Percentiles rank a stretch among this genome's conserved stretches.
These are phyloP conservation scores for Elephantulus edwardii DNA, from an alignment of 2,113 vertebrate species.

Conservation along the genomic window DNA sequence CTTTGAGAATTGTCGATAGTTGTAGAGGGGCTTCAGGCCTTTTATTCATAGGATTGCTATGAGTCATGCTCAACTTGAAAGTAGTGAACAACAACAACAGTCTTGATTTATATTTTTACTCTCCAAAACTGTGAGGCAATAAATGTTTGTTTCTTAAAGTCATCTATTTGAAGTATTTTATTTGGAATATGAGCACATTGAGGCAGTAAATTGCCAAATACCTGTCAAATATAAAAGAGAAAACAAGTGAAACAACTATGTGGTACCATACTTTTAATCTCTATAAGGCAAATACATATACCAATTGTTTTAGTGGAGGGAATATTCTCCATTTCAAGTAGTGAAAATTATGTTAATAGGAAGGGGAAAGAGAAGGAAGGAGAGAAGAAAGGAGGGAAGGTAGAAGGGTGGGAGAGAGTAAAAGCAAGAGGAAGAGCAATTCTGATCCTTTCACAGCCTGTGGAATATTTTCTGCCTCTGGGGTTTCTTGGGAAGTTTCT, in stretches of 20 bases:
- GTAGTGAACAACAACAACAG: too few species aligned
- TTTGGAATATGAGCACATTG: neutral
- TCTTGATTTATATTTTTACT: neutral
- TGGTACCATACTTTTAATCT: too few species aligned
- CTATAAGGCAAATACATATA: neutral
- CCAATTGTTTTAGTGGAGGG: neutral
- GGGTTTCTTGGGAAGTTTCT: too few species aligned
- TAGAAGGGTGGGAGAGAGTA: neutral
- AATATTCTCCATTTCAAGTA: neutral
- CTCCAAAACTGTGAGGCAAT: neutral
- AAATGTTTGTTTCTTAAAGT: neutral
- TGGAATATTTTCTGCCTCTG: too few species aligned
- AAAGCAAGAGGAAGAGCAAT: neutral
- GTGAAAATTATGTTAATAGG: neutral
- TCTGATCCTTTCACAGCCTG: too few species aligned
- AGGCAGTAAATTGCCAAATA: neutral
- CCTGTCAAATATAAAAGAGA: neutral
- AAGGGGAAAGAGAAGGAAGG: too few species aligned
- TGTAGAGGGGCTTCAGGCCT: too few species aligned
- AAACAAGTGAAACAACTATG: neutral
- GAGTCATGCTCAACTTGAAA: too few species aligned
- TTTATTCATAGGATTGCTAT: too few species aligned
- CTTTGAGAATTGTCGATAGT: too few species aligned
- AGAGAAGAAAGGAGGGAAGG: too few species aligned
- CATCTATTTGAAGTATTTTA: neutral